phyloP scores from a whole-genome alignment of 2,797 vertebrate genomes.

The Psittacula echo region DNA sequence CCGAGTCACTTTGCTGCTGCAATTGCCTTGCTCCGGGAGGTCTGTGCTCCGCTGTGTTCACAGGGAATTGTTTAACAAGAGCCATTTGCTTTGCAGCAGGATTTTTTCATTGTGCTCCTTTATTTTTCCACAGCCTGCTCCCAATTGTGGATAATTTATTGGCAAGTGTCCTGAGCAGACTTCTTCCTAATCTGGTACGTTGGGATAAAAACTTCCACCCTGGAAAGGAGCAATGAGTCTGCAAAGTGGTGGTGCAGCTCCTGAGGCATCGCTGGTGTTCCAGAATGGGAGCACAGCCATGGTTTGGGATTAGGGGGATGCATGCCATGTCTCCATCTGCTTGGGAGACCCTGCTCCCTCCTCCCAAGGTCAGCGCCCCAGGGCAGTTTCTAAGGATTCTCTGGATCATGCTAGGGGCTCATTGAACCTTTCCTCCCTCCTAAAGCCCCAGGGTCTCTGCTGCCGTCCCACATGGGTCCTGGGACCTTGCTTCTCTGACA shows the following conservation, averaged over 20 bases:
- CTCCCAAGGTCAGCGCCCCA: accelerated
- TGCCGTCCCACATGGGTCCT: accelerated
- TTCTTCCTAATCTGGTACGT: conserved; percentile 74
- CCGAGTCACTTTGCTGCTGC: not conserved
- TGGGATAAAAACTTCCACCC: not conserved
- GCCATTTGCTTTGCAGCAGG: conserved; percentile 26
- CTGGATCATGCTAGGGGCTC: accelerated
- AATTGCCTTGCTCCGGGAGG: conserved; percentile 13
- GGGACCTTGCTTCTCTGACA: not conserved
- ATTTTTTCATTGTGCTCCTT: conserved; percentile 14
- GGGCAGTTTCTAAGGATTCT: accelerated
- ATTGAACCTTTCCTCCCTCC: not conserved
- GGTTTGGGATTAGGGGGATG: not conserved
- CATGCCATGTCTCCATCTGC: not conserved
- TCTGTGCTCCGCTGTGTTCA: not conserved
- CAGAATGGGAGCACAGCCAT: accelerated
- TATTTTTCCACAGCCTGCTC: conserved; percentile 71
- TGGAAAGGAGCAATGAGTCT: accelerated
- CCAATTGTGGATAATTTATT: conserved; percentile 77
- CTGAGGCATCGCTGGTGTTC: accelerated
- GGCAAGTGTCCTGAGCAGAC: conserved; percentile 70
- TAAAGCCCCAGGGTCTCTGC: not conserved
- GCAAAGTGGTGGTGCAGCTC: not conserved
- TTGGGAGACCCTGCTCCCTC: not conserved
- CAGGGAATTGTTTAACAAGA: conserved; percentile 40